These are phyloP conservation scores for Chaenogobius annularis DNA, from an alignment of 2,113 vertebrate genomes.

Conservation along the genomic window DNA sequence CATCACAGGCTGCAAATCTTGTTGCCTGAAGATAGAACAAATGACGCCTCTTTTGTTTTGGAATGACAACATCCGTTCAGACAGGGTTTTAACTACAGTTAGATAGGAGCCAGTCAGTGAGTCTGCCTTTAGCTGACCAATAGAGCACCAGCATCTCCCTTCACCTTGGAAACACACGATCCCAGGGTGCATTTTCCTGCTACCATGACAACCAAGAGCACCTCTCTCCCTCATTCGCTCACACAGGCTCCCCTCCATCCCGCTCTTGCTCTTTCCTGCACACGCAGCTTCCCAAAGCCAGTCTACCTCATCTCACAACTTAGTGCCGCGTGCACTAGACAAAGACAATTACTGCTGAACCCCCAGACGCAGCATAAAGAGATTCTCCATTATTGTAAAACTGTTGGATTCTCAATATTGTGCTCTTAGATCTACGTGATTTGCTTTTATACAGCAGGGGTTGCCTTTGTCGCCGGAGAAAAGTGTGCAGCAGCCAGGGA, in stretches of 20 bases:
- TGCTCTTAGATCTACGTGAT: background rate
- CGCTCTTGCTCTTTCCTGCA: slow-evolving; percentile 30
- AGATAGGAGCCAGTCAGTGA: slow-evolving; percentile 55
- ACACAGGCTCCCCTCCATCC: slow-evolving; percentile 22
- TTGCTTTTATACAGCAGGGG: slow-evolving; percentile 2
- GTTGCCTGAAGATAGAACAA: slow-evolving; percentile 26
- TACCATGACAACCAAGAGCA: slow-evolving; percentile 73
- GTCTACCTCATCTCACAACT: slow-evolving; percentile 60
- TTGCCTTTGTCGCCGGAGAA: background rate
- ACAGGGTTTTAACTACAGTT: slow-evolving; percentile 42
- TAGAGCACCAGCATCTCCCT: slow-evolving; percentile 61
- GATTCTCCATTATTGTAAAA: background rate
- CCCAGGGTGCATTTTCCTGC: slow-evolving; percentile 74
- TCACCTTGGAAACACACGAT: slow-evolving; percentile 74
- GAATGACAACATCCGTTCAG: slow-evolving; percentile 50
- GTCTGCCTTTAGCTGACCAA: slow-evolving; percentile 64
- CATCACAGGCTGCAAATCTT: background rate
- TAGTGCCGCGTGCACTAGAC: slow-evolving; percentile 54
- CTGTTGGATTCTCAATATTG: background rate
- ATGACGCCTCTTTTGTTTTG: slow-evolving; percentile 36
- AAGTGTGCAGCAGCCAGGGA: slow-evolving; percentile 4
- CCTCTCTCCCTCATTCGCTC: slow-evolving; percentile 57
- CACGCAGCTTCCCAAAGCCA: slow-evolving; percentile 46
- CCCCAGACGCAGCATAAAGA: slow-evolving; percentile 16
- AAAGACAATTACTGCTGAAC: slow-evolving; percentile 58